phyloP scores from a whole-genome alignment of 2,113 vertebrate genomes.

The Marmota monax region DNA sequence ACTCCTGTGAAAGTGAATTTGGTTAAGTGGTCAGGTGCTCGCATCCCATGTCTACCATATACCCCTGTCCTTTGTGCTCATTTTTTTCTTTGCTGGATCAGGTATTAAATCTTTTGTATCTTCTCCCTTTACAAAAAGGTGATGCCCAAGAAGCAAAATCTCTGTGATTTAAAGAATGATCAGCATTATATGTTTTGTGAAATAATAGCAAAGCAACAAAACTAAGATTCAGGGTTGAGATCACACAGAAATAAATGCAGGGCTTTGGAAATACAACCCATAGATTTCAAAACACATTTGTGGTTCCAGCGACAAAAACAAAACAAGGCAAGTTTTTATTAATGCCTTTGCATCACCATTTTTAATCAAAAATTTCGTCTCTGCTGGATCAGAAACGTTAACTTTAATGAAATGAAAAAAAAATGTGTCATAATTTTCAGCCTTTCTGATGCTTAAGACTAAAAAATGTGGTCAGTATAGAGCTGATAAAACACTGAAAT shows the following conservation, averaged over 20 bases:
- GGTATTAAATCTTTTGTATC: conserved; percentile 7
- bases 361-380: not conserved
- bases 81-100: not conserved
- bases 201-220: conserved; percentile 38
- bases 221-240: not conserved
- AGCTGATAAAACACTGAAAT: not conserved
- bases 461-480: not conserved
- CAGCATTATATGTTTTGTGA: conserved; percentile 13
- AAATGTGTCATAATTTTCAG: not conserved
- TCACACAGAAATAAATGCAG: conserved; percentile 6
- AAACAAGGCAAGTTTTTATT: not conserved
- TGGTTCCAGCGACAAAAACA: not conserved
- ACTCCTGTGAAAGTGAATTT: conserved; percentile 28
- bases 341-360: not conserved
- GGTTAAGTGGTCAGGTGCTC: conserved; percentile 25
- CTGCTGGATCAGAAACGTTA: not conserved
- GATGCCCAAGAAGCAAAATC: conserved; percentile 33
- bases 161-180: conserved; percentile 60
- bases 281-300: conserved; percentile 19
- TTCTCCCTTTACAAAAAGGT: not conserved
- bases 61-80: not conserved
- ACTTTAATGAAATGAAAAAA: conserved; percentile 35
- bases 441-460: not conserved
- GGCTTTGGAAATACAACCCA: not conserved
- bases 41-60: not conserved